A percentile compares a stretch with the other conserved stretches of the same genome.
Evolutionary conservation across 2,113 vertebrate genomes (phyloP).

Genomic region (Seriola rivoliana): DNA sequence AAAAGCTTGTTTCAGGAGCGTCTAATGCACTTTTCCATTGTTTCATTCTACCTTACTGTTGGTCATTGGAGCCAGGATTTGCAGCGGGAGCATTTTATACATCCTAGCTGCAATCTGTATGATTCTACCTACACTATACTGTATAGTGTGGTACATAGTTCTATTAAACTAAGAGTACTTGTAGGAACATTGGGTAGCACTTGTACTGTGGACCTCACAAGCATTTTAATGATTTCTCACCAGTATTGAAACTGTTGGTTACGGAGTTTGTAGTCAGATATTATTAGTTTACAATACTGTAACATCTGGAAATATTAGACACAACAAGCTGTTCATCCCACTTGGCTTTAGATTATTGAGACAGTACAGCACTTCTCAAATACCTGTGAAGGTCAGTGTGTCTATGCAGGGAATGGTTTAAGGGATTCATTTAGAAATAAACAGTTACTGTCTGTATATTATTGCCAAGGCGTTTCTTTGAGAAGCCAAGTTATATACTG

Average conservation of each 20-base stretch:
- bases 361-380: not conserved
- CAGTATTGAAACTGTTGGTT: not conserved
- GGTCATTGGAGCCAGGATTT: slow-evolving; percentile 28
- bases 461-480: slow-evolving; percentile 9
- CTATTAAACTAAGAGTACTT: not conserved
- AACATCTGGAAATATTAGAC: not conserved
- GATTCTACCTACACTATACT: not conserved
- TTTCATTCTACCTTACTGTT: slow-evolving; percentile 19
- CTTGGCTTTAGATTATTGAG: not conserved
- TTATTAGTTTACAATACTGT: not conserved
- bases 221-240: slow-evolving; percentile 6
- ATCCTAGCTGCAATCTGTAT: not conserved
- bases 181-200: not conserved
- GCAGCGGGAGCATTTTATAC: slow-evolving; percentile 23
- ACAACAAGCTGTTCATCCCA: not conserved
- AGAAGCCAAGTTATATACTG: slow-evolving; percentile 12
- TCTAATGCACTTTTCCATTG: slow-evolving; percentile 18
- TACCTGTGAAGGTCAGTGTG: slow-evolving; percentile 3
- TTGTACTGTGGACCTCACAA: not conserved
- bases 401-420: slow-evolving; percentile 41
- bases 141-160: not conserved
- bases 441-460: not conserved
- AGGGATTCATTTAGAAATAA: slow-evolving; percentile 19
- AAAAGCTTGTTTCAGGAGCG: slow-evolving; percentile 1
- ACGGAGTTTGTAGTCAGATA: not conserved